Evolutionary conservation across 2,888 invertebrate species (phyloP), one percentile per base, ranked within the genome.

Genomic region (Xestia c-nigrum): DNA sequence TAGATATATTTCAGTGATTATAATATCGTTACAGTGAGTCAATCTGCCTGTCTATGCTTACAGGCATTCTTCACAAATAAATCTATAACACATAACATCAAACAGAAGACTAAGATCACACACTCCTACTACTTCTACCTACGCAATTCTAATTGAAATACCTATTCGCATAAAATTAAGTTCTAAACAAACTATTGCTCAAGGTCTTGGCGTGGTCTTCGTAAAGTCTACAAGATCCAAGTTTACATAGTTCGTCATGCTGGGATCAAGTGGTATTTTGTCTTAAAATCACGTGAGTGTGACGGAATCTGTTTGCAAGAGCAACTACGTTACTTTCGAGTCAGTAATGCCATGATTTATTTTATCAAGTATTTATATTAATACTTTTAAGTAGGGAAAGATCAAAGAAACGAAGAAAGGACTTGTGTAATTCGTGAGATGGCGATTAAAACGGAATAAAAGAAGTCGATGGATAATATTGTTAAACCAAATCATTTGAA

Each of bases 161-260:
- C 4, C 21, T 59, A 59, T 52, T 63, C 21, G 9, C 5, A 12
- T 52, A 21, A 16, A 64, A 61, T 21, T 68, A 47, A 81, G 61
- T 77, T 65, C 47, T 65, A 16, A 70, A 63, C 61, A 72, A 65
- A n/a, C 55, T 31, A 40, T 57, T 68, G 21, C 63, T 59, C 69
- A 76, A 80, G 69, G 69, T 61, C 59, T 31, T 47, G 7, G 14
- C 38, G 6, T 31, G 52, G 65, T 76, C 68, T 80, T 52, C 12
- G 12, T 19, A 55, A 65, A 69, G 52, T 55, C 83, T 16, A 66
- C 65, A 64, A 61, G 31, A 55, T 61, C 65, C 47, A 82, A 55
- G 55, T 76, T 70, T 65, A 31, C 76, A 59, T 55, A 76, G n/a
- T 40, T 52, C 68, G 82, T 75, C 65, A 47, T 69, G 16, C 24